Base-by-base conservation (phyloP, 2,888 invertebrate genomes). In the Linnaemya tessellans region DNA sequence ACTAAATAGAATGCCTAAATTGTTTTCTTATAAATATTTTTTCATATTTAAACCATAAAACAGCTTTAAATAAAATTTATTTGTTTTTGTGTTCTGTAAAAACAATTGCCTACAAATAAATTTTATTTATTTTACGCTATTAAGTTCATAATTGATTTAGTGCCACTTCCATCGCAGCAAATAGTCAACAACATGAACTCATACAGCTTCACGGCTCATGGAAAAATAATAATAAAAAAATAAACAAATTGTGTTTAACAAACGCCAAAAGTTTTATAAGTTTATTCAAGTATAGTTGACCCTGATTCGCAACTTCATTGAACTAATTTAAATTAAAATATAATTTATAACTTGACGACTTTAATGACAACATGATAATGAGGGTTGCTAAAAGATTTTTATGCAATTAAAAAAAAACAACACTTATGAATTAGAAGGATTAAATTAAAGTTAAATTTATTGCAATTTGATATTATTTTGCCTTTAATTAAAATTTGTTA, bases 221-320 rank as follows among this genome's bases (percentile, higher is more conserved):
- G 51, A 11, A 54, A 75, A 64, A 64, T 41, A n/a, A n/a, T 22
- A 10, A 5, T 18, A 11, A 18, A 38, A 58, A 49, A 62, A 70
- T 11, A 20, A 56, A 70, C 54, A 68, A 35, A 54, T 43, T 77
- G 54, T 49, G 35, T 35, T 35, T 49, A 58, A 56, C 65, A 41
- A 75, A 54, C n/a, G 56, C 54, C 49, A 71, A 60, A 68, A 54
- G 41, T 56, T 83, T 41, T 51, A 65, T 68, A 75, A 74, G 49
- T 79, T 70, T 58, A 75, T 51, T 75, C 75, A 64, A 80, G 65
- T 71, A 67, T 58, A 35, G 75, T 80, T 84, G 84, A 80, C 80
- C 80, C 84, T 84, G 84, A 75, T 80, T 84, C 80, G 70, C 70
- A 77, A 75, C 70, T 67, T 78, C 71, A 80, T 71, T 75, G 80